Percentiles rank a stretch among this genome's conserved stretches.
These are phyloP conservation scores for Cheiracanthium punctorium DNA, from an alignment of 2,888 invertebrate genomes.

Conservation along the genomic window DNA sequence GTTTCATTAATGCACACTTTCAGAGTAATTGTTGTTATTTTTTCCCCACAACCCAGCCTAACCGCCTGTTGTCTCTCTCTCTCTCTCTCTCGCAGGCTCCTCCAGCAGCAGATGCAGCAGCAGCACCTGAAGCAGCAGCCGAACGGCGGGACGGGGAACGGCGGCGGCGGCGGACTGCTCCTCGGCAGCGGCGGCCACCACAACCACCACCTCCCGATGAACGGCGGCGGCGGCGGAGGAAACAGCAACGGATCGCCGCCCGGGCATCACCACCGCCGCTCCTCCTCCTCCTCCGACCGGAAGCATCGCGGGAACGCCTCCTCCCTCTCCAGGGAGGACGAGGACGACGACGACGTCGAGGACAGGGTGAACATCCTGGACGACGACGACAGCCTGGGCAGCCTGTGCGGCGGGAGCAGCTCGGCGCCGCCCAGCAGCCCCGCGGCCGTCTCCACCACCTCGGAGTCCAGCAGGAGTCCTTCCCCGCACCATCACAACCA, in stretches of 20 bases:
- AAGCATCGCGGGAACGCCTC: not conserved
- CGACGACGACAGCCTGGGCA: constrained; percentile 67
- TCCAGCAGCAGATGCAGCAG: constrained; percentile 72
- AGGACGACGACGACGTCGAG: constrained; percentile 52
- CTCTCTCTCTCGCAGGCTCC: constrained; percentile 54
- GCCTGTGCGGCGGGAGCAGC: constrained; percentile 60
- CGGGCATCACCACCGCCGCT: constrained; percentile 18
- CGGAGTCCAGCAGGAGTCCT: constrained; percentile 69
- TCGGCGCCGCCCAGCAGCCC: constrained; percentile 69
- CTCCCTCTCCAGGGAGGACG: not conserved
- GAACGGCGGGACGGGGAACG: constrained; percentile 41
- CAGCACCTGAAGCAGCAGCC: constrained; percentile 69
- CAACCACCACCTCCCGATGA: constrained; percentile 25
- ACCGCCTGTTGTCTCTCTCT: no score
- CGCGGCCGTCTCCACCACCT: constrained; percentile 71
- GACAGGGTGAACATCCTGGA: constrained; percentile 57
- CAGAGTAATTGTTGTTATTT: no score
- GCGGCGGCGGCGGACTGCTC: constrained; percentile 16
- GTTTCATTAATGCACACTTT: no score
- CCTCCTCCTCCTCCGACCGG: not conserved
- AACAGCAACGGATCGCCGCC: constrained; percentile 9
- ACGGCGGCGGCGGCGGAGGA: constrained; percentile 16
- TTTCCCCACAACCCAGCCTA: no score
- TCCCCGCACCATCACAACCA: constrained; percentile 46
- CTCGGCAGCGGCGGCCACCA: not conserved